These are phyloP conservation scores for Lepilemur septentrionalis DNA, from an alignment of 2,797 vertebrate genomes.

Conservation along the genomic window DNA sequence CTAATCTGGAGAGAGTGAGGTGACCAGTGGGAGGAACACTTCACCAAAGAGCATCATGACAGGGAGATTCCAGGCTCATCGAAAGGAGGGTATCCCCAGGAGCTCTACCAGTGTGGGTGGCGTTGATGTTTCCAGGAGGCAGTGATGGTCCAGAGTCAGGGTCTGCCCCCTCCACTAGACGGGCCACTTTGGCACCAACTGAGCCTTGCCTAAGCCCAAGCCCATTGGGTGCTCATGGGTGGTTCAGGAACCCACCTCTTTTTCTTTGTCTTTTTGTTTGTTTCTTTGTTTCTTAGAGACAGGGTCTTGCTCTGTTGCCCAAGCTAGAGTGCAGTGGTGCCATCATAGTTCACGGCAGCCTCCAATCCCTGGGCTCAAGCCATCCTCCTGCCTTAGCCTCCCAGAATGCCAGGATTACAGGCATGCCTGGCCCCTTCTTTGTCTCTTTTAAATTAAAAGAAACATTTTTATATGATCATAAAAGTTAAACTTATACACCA, in stretches of 20 bases:
- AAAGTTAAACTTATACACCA: background rate
- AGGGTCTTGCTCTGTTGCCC: background rate
- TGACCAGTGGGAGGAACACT: background rate
- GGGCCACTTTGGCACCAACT: background rate
- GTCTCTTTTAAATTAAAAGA: background rate
- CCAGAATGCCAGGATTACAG: background rate
- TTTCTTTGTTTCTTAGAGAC: background rate
- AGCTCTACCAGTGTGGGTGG: background rate
- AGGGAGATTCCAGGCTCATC: background rate
- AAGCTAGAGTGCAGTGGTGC: background rate
- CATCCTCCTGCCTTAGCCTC: background rate
- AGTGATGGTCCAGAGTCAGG: background rate
- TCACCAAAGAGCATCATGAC: background rate
- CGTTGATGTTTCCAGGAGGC: background rate
- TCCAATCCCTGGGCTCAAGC: background rate
- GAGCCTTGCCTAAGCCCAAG: background rate
- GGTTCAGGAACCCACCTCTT: background rate
- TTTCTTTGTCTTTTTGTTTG: background rate
- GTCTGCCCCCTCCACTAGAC: no score
- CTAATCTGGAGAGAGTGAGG: background rate
- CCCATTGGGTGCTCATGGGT: background rate
- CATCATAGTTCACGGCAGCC: background rate
- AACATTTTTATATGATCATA: background rate
- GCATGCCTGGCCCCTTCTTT: background rate
- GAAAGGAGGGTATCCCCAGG: background rate